Evolutionary conservation across 1,140 invertebrate genomes (phyloP).

Genomic region (Wiebesia pumilae): DNA sequence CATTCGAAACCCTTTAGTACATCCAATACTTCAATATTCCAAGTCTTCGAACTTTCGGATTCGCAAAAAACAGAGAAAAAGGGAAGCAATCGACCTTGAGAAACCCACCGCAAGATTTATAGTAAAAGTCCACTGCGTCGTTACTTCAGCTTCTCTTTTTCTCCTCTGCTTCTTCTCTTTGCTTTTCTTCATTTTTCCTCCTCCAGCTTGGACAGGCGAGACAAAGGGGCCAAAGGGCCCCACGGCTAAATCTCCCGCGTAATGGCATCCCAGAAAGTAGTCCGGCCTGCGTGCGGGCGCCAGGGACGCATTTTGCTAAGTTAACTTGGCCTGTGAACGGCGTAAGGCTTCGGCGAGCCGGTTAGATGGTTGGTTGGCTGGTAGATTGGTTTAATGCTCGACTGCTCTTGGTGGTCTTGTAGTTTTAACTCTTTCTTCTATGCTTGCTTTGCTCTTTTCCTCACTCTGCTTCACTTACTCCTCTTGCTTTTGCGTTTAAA

Average conservation of each 20-base stretch:
- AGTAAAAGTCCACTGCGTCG: neutral
- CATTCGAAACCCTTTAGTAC: neutral
- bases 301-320: conserved; percentile 67
- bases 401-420: conserved; percentile 63
- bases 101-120: neutral
- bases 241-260: neutral
- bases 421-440: conserved; percentile 64
- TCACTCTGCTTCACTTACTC: conserved; percentile 51
- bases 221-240: neutral
- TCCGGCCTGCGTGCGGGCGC: conserved; percentile 47
- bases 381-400: conserved; percentile 58
- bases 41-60: neutral
- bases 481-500: neutral
- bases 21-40: neutral
- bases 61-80: neutral
- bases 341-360: conserved; percentile 51
- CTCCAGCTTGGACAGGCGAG: neutral
- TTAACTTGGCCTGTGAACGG: conserved; percentile 67
- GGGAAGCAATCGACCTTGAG: neutral
- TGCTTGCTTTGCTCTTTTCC: conserved; percentile 43
- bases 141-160: neutral
- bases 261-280: neutral
- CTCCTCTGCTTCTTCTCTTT: neutral
- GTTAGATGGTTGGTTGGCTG: conserved; percentile 57
- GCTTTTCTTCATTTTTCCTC: conserved; percentile 14